Percentiles rank a stretch among this genome's conserved stretches.
Conservation (phyloP, 2,113 vertebrate species). For the Dasyurus viverrinus region DNA sequence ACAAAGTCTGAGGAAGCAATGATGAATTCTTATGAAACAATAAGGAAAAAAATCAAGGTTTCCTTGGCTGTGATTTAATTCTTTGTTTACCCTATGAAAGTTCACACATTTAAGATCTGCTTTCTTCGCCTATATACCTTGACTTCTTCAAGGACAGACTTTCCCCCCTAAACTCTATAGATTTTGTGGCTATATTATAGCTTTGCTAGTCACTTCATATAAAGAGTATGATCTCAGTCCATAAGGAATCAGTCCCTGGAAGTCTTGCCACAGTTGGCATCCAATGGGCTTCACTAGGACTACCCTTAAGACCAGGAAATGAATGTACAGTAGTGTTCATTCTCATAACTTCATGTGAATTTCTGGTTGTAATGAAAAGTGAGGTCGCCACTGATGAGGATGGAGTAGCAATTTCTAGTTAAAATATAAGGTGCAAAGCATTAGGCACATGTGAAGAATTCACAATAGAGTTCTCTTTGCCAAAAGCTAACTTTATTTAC, state of each 20-base stretch:
- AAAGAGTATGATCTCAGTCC: conserved; percentile 78
- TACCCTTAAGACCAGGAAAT: conserved; percentile 82
- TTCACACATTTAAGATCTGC: conserved; percentile 62
- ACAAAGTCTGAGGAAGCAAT: conserved; percentile 72
- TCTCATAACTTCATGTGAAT: conserved; percentile 83
- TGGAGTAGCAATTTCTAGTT: no score
- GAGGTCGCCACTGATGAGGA: conserved; percentile 92
- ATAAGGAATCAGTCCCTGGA: conserved; percentile 74
- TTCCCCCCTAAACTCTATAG: conserved; percentile 79
- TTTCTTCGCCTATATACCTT: conserved; percentile 59
- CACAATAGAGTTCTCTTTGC: no score
- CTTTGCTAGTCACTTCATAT: conserved; percentile 82
- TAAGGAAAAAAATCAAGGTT: conserved; percentile 78
- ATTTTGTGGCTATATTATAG: conserved; percentile 83
- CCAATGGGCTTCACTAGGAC: conserved; percentile 82
- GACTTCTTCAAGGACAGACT: conserved; percentile 74
- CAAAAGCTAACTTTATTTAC: no score
- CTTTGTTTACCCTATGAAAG: conserved; percentile 82
- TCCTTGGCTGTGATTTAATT: conserved; percentile 80
- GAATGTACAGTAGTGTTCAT: conserved; percentile 45
- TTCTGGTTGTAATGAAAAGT: conserved; percentile 97
- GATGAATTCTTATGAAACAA: conserved; percentile 68
- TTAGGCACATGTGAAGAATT: no score
- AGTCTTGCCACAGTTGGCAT: conserved; percentile 82
- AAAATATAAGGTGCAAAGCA: no score